Percentiles rank a stretch among this genome's conserved stretches.
These are phyloP conservation scores for Triops cancriformis DNA, from an alignment of 1,140 invertebrate genomes.

Conservation along the genomic window DNA sequence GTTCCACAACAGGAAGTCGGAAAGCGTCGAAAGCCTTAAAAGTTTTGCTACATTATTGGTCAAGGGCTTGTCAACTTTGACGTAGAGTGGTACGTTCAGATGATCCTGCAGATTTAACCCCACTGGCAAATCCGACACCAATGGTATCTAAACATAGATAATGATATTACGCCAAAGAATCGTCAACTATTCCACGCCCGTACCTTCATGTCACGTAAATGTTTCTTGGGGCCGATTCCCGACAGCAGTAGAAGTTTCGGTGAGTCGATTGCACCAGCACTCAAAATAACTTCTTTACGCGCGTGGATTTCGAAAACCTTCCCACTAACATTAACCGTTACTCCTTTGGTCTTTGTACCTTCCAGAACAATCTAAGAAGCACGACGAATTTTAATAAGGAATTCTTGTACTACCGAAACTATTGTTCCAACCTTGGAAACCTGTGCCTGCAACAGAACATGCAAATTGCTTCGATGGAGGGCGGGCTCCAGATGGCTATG, in stretches of 20 bases:
- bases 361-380: slow-evolving; percentile 19
- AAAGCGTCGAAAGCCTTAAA: slow-evolving; percentile 45
- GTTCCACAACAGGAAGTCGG: slow-evolving; percentile 51
- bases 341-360: slow-evolving; percentile 34
- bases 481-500: slow-evolving; percentile 54
- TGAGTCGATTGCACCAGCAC: slow-evolving; percentile 57
- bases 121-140: slow-evolving; percentile 47
- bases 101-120: slow-evolving; percentile 63
- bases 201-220: slow-evolving; percentile 36
- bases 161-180: not conserved
- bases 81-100: slow-evolving; percentile 57
- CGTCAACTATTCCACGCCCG: not conserved
- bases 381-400: not conserved
- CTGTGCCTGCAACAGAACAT: slow-evolving; percentile 56
- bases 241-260: slow-evolving; percentile 65
- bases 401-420: not conserved
- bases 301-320: slow-evolving; percentile 43
- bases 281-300: slow-evolving; percentile 58
- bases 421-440: slow-evolving; percentile 45
- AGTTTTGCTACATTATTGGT: slow-evolving; percentile 56
- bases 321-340: slow-evolving; percentile 35
- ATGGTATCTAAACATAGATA: slow-evolving; percentile 40
- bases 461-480: slow-evolving; percentile 55
- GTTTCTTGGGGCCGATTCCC: slow-evolving; percentile 50
- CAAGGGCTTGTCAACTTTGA: slow-evolving; percentile 50